Evolutionary conservation across 2,888 invertebrate genomes (phyloP).

Genomic region (Muschampia plurimacula): DNA sequence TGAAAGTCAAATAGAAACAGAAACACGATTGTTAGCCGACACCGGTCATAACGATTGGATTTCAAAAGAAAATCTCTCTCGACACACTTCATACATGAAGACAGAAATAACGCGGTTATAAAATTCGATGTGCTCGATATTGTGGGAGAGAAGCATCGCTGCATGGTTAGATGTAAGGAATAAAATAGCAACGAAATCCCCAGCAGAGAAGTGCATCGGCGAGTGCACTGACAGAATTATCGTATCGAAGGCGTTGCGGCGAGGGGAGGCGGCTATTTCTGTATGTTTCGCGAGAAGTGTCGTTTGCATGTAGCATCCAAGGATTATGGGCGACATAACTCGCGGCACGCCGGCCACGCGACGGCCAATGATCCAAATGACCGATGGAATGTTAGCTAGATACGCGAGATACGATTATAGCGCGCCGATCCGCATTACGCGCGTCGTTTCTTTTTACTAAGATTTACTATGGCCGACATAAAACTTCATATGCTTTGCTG

Average conservation of each 20-base stretch:
- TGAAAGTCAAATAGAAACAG: slow-evolving; percentile 68
- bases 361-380: slow-evolving; percentile 38
- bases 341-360: slow-evolving; percentile 52
- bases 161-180: slow-evolving; percentile 44
- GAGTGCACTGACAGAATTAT: slow-evolving; percentile 76
- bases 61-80: slow-evolving; percentile 72
- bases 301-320: slow-evolving; percentile 53
- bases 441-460: slow-evolving; percentile 11
- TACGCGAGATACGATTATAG: slow-evolving; percentile 18
- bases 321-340: slow-evolving; percentile 61
- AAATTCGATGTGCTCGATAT: slow-evolving; percentile 60
- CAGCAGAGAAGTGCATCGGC: slow-evolving; percentile 78
- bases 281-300: slow-evolving; percentile 77
- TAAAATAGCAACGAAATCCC: slow-evolving; percentile 70
- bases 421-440: slow-evolving; percentile 21
- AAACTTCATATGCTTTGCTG: background rate
- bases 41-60: slow-evolving; percentile 65
- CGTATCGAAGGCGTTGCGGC: slow-evolving; percentile 59
- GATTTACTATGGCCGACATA: slow-evolving; percentile 10
- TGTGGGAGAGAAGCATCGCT: slow-evolving; percentile 39
- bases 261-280: slow-evolving; percentile 76
- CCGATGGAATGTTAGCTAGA: slow-evolving; percentile 23
- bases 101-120: slow-evolving; percentile 63
- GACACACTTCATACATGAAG: slow-evolving; percentile 55
- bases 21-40: slow-evolving; percentile 67